Evolutionary conservation across 1,140 invertebrate genomes (phyloP).

Genomic region (Aleiodes sp.): DNA sequence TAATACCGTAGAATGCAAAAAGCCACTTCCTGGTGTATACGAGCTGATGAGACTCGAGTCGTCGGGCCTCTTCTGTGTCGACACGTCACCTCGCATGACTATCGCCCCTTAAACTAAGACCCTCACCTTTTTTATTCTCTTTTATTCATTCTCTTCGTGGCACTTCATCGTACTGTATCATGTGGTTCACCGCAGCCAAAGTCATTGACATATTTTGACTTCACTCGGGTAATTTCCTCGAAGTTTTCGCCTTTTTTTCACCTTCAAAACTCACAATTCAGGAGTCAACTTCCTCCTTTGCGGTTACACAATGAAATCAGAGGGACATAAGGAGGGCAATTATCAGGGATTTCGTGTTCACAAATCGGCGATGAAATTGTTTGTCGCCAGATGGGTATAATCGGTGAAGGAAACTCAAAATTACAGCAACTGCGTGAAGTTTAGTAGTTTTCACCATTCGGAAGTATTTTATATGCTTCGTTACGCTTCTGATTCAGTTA

Average conservation of each 20-base stretch:
- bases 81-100: conserved; percentile 55
- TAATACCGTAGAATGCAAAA: not conserved
- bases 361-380: conserved; percentile 11
- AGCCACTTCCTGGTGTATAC: conserved; percentile 17
- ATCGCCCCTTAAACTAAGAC: not conserved
- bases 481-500: too few relatives aligned
- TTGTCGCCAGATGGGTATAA: conserved; percentile 45
- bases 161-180: conserved; percentile 32
- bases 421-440: conserved; percentile 38
- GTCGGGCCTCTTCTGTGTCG: conserved; percentile 45
- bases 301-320: conserved; percentile 20
- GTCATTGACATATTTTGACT: conserved; percentile 64
- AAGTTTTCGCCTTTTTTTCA: not conserved
- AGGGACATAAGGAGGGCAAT: not conserved
- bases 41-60: not conserved
- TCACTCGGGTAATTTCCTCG: conserved; percentile 14
- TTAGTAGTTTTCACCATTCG: too few relatives aligned
- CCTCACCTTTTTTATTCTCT: not conserved
- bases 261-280: not conserved
- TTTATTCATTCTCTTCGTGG: not conserved
- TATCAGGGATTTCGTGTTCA: conserved; percentile 8
- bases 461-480: too few relatives aligned
- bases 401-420: conserved; percentile 46
- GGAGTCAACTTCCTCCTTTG: conserved; percentile 12
- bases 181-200: conserved; percentile 59